These are phyloP conservation scores for Ptychobarbus kaznakovi DNA, from an alignment of 2,797 vertebrate genomes.

Conservation along the genomic window DNA sequence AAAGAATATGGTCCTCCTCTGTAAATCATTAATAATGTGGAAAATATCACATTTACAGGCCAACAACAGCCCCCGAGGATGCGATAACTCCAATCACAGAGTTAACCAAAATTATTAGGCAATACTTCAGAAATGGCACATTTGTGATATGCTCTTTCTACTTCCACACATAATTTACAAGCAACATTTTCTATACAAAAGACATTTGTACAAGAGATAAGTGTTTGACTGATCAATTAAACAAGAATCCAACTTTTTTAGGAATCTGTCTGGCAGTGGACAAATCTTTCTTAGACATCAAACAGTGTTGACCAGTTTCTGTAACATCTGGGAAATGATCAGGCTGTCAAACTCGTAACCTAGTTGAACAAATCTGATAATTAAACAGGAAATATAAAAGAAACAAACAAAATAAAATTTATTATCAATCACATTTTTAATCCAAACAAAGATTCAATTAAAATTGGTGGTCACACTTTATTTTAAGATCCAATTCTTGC, in stretches of 20 bases:
- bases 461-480: neutral
- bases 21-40: constrained; percentile 31
- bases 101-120: neutral
- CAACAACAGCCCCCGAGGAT: neutral
- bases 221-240: neutral
- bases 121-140: neutral
- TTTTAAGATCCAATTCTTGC: too few species aligned
- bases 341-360: neutral
- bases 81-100: neutral
- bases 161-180: neutral
- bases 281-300: neutral
- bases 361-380: neutral
- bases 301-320: neutral
- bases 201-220: neutral
- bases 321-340: neutral
- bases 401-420: neutral
- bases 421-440: neutral
- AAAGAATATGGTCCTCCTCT: constrained; percentile 30
- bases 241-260: neutral
- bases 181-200: neutral
- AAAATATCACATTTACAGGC: constrained; percentile 27
- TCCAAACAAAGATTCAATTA: constrained; percentile 4
- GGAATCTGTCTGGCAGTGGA: neutral
- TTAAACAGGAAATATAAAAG: neutral
- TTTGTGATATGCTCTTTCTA: neutral